Evolutionary conservation across 92 coral and sea anemone species (phyloP), one percentile per base, ranked within the genome.

Genomic region (Porites lobata): DNA sequence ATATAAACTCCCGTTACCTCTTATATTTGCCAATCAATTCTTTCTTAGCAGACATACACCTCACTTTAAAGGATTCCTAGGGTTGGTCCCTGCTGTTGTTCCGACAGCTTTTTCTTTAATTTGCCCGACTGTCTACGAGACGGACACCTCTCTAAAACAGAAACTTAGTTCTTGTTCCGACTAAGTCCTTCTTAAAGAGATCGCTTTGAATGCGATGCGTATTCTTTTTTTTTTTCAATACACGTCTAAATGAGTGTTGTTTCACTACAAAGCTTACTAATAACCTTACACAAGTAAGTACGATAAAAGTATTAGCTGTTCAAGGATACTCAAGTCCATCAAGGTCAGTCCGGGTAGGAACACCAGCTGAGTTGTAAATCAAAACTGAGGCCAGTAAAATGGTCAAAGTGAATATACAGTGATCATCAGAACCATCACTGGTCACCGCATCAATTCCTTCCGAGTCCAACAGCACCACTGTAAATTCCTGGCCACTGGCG

Each of bases 361-460:
- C 94, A 13, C 92, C 92, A 78, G 87, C 90, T 22, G 98, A 93
- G 85, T 95, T 95, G 85, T 93, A 95, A 24, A 95, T 89, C 83
- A 93, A 66, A 65, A 93, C 91, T 2, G 98, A 95, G 6, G 94
- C 90, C 87, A 95, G 85, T 14, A 95, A 83, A 47, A 95, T 90
- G 61, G 96, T 88, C 72, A 95, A 68, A 8, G 96, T 94, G 65
- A 95, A 93, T 10, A 95, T 77, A 7, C 89, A 79, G 87, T 93
- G 91, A 67, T 95, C 96, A 32, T 91, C 91, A 2, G 92, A 67
- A 50, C 82, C 82, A 6, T 83, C 83, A 15, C 91, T 79, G 1
- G 77, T 15, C 9, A 86, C 91, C 9, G 98, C 81, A 32, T 93
- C 92, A 29, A 92, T 86, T 29, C 97, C 97, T 90, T 94, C 97